Conservation (phyloP, 2,113 vertebrate genomes). For the Acanthisitta chloris region DNA sequence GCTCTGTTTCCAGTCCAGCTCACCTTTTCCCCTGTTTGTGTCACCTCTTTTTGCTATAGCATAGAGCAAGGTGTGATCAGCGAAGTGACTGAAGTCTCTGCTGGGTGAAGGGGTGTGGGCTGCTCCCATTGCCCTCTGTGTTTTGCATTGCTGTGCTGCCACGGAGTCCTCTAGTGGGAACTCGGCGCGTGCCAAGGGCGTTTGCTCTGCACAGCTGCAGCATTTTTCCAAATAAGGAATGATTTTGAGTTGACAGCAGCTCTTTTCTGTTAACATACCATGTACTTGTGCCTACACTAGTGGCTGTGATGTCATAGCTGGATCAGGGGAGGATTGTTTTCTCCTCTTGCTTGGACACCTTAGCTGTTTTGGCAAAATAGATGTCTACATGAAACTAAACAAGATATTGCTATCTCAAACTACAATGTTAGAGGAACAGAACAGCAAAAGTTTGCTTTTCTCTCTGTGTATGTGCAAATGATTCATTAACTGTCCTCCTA, state of each 20-base stretch:
- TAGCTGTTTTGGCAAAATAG: background rate
- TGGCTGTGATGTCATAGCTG: background rate
- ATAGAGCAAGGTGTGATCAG: background rate
- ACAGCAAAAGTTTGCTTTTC: background rate
- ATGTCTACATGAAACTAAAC: background rate
- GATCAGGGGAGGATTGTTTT: background rate
- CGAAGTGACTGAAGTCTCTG: background rate
- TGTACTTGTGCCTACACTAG: background rate
- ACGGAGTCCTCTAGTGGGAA: background rate
- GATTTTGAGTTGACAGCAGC: background rate
- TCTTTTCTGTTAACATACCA: background rate
- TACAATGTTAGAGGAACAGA: background rate
- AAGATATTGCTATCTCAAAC: background rate
- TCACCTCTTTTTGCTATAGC: background rate
- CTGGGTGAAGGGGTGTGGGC: background rate
- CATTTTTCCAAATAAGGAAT: background rate
- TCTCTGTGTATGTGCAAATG: background rate
- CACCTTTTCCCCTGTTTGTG: background rate
- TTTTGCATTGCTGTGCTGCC: background rate
- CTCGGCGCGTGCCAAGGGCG: rapidly evolving
- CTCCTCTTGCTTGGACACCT: background rate
- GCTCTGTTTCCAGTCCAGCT: background rate
- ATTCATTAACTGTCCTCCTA: background rate
- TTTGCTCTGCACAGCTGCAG: background rate
- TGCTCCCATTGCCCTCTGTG: background rate